phyloP scores from a whole-genome alignment of 2,113 vertebrate genomes.

The Dipodomys ordii region DNA sequence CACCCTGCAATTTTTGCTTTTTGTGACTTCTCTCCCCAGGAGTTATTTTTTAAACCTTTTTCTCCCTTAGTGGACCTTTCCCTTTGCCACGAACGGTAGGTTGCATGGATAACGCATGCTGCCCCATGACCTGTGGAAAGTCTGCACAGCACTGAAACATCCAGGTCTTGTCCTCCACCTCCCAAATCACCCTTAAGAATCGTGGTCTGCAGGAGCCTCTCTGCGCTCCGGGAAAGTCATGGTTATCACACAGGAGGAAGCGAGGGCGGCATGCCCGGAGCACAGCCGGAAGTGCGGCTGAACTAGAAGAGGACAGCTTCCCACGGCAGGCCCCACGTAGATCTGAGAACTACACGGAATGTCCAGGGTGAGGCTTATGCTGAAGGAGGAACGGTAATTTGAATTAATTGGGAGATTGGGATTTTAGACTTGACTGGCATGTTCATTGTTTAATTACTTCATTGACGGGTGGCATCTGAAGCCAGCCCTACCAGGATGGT shows the following conservation, averaged over 20 bases:
- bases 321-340: neutral
- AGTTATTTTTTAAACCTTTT: neutral
- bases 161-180: neutral
- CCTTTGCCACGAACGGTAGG: neutral
- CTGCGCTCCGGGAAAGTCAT: neutral
- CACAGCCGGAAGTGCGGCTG: neutral
- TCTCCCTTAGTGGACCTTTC: neutral
- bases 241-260: neutral
- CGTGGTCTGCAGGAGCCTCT: neutral
- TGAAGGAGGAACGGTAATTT: neutral
- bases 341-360: neutral
- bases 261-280: neutral
- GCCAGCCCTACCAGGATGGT: neutral
- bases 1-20: no score
- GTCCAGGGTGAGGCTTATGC: neutral
- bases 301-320: neutral
- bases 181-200: neutral
- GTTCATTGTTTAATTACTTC: neutral
- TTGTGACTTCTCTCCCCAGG: neutral
- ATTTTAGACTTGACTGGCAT: neutral
- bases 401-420: neutral
- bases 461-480: neutral
- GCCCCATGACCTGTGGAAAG: neutral
- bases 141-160: neutral
- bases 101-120: neutral